Conservation (phyloP, 2,888 invertebrate genomes). For the Caenorhabditis sinica region DNA sequence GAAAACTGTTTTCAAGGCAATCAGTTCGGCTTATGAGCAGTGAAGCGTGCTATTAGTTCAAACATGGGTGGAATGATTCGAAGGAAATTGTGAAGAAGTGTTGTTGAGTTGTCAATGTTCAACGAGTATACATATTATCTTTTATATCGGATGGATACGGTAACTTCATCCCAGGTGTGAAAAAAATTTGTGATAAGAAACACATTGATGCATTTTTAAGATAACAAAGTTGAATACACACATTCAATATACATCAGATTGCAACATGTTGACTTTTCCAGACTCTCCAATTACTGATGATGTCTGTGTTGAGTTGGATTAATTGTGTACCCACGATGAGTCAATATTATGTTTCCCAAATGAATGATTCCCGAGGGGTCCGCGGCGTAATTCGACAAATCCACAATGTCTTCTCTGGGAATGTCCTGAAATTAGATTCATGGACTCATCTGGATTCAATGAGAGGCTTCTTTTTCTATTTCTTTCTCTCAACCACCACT, state of each 20-base stretch:
- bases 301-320: not conserved
- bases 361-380: slow-evolving; percentile 38
- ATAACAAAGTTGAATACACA: not conserved
- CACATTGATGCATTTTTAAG: no score
- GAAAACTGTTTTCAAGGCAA: not conserved
- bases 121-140: no score
- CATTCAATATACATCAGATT: not conserved
- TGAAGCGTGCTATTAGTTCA: slow-evolving; percentile 19
- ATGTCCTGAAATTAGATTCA: slow-evolving; percentile 39
- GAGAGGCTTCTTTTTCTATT: not conserved
- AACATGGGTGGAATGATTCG: slow-evolving; percentile 4
- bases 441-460: slow-evolving; percentile 29
- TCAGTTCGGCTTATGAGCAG: slow-evolving; percentile 33
- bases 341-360: slow-evolving; percentile 41
- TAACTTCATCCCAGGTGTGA: no score
- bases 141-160: no score
- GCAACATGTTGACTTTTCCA: not conserved
- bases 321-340: slow-evolving; percentile 14
- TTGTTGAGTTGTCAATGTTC: no score
- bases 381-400: slow-evolving; percentile 30
- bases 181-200: not conserved
- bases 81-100: no score
- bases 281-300: not conserved
- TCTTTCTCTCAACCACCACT: not conserved
- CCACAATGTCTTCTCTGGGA: slow-evolving; percentile 34